Evolutionary conservation across 2,113 vertebrate species (phyloP).

Genomic region (Picathartes gymnocephalus): DNA sequence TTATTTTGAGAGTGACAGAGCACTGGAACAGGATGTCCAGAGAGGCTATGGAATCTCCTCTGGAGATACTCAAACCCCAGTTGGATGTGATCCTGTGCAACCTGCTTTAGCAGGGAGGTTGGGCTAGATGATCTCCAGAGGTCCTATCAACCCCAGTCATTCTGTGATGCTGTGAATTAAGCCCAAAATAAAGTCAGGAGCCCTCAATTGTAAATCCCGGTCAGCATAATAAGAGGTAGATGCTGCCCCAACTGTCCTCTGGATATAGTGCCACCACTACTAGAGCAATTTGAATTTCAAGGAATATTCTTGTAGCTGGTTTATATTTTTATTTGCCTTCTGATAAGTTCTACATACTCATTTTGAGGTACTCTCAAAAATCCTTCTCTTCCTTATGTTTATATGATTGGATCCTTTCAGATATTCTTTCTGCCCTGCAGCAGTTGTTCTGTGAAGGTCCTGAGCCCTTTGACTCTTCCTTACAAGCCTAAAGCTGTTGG

Average conservation of each 20-base stretch:
- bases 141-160: not conserved
- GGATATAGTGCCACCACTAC: not conserved
- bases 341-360: not conserved
- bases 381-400: not conserved
- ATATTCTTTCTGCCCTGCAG: not conserved
- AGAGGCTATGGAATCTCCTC: not conserved
- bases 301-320: not conserved
- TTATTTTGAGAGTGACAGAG: not conserved
- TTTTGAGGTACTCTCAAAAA: not conserved
- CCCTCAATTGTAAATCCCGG: not conserved
- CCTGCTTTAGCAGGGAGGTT: not conserved
- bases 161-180: not conserved
- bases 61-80: not conserved
- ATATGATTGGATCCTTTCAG: not conserved
- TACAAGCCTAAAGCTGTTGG: not conserved
- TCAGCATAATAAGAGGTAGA: not conserved
- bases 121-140: not conserved
- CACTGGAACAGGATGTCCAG: not conserved
- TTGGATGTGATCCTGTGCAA: not conserved
- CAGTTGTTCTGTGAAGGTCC: not conserved
- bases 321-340: not conserved
- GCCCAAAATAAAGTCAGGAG: not conserved
- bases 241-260: not conserved
- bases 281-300: not conserved
- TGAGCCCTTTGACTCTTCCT: not conserved